Conservation (phyloP, 2,113 vertebrate genomes). For the Agelaius tricolor region DNA sequence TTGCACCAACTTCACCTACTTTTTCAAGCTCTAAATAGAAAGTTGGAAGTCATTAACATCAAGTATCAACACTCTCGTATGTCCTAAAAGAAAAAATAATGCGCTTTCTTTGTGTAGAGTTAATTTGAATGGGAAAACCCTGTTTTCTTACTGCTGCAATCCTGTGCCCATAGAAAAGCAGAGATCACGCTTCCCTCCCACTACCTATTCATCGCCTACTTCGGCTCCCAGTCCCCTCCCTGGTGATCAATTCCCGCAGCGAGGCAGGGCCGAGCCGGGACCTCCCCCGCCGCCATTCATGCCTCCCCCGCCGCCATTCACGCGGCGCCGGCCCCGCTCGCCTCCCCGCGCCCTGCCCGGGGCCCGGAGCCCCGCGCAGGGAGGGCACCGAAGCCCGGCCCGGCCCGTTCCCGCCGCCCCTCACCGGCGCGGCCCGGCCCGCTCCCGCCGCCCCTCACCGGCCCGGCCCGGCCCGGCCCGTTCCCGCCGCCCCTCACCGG, state of each 20-base stretch:
- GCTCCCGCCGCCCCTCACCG: too few species aligned
- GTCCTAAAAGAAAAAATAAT: too few species aligned
- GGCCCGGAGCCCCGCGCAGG: background rate
- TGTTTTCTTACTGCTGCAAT: background rate
- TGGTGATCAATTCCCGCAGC: accelerated
- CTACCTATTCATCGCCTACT: accelerated
- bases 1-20: background rate
- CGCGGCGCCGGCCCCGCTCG: too few species aligned
- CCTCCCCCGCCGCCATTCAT: background rate
- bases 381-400: too few species aligned
- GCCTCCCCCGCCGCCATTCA: background rate
- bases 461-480: too few species aligned
- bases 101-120: accelerated
- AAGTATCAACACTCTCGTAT: background rate
- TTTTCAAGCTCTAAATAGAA: background rate
- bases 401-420: too few species aligned
- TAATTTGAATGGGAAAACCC: background rate
- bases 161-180: accelerated
- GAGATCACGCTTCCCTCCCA: accelerated
- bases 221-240: accelerated
- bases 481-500: background rate
- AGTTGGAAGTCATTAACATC: too few species aligned
- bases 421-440: too few species aligned
- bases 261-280: background rate
- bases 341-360: too few species aligned